Conservation (phyloP, 2,113 vertebrate genomes). For the Callionymus lyra region DNA sequence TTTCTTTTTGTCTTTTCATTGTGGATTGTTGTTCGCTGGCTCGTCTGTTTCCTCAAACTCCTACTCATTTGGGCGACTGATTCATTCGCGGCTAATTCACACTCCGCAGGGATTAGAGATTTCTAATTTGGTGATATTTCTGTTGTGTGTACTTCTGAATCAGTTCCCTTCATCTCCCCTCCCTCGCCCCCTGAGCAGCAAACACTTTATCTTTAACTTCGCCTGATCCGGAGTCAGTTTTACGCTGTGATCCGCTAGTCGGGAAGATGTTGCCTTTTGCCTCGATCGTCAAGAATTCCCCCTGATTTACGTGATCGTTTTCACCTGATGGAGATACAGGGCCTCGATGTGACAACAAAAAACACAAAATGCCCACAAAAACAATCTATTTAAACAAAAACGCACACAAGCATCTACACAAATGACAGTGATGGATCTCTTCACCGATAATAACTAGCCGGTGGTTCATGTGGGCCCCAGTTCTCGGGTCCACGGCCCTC, state of each 20-base stretch:
- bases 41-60: conserved; percentile 63
- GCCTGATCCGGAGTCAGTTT: too few relatives aligned
- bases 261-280: too few relatives aligned
- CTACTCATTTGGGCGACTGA: conserved; percentile 63
- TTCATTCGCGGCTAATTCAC: conserved; percentile 64
- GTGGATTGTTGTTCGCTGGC: conserved; percentile 62
- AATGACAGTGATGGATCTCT: conserved; percentile 73
- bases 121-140: conserved; percentile 64
- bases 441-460: conserved; percentile 59
- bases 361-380: too few relatives aligned
- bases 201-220: too few relatives aligned
- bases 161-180: conserved; percentile 44
- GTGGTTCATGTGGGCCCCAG: conserved; percentile 43
- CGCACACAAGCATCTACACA: neutral
- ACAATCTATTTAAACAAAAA: too few relatives aligned
- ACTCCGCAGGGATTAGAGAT: conserved; percentile 60
- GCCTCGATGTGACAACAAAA: too few relatives aligned
- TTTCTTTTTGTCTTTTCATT: conserved; percentile 60
- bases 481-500: conserved; percentile 45
- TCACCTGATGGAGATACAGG: too few relatives aligned
- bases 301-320: too few relatives aligned
- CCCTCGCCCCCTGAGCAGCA: conserved; percentile 10
- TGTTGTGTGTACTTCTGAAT: conserved; percentile 57
- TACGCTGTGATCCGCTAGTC: too few relatives aligned
- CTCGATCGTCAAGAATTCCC: too few relatives aligned